Conservation (phyloP, 2,888 invertebrate genomes). For the Mayetiola destructor region DNA sequence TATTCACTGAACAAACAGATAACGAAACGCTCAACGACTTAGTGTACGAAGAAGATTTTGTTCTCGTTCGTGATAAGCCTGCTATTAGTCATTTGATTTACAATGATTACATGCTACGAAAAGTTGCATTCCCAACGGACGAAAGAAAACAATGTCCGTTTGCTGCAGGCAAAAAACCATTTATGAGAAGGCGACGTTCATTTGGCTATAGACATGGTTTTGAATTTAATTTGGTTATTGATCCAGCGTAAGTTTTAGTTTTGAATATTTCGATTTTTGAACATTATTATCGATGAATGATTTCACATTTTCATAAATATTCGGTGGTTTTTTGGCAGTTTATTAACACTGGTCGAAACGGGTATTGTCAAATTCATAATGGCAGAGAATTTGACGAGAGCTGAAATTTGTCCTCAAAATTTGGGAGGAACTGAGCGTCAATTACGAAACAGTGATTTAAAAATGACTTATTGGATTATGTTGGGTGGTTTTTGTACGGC, state of each 20-base stretch:
- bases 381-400: slow-evolving; percentile 49
- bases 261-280: background rate
- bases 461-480: slow-evolving; percentile 67
- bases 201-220: slow-evolving; percentile 57
- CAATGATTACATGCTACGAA: slow-evolving; percentile 47
- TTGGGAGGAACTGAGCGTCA: slow-evolving; percentile 66
- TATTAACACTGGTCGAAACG: slow-evolving; percentile 45
- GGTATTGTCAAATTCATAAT: slow-evolving; percentile 59
- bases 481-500: slow-evolving; percentile 52
- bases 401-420: slow-evolving; percentile 67
- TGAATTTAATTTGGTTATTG: slow-evolving; percentile 44
- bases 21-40: slow-evolving; percentile 22
- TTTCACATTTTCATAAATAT: slow-evolving; percentile 1
- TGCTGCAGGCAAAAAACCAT: slow-evolving; percentile 54
- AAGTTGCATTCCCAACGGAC: slow-evolving; percentile 39
- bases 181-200: slow-evolving; percentile 50
- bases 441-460: slow-evolving; percentile 57
- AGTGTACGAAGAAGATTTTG: slow-evolving; percentile 37
- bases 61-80: slow-evolving; percentile 56
- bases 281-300: background rate
- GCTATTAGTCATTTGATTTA: slow-evolving; percentile 56
- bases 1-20: slow-evolving; percentile 26
- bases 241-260: slow-evolving; percentile 48
- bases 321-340: background rate
- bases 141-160: slow-evolving; percentile 59